Base-by-base conservation (phyloP, 2,797 vertebrate species). In the Silurus aristotelis region DNA sequence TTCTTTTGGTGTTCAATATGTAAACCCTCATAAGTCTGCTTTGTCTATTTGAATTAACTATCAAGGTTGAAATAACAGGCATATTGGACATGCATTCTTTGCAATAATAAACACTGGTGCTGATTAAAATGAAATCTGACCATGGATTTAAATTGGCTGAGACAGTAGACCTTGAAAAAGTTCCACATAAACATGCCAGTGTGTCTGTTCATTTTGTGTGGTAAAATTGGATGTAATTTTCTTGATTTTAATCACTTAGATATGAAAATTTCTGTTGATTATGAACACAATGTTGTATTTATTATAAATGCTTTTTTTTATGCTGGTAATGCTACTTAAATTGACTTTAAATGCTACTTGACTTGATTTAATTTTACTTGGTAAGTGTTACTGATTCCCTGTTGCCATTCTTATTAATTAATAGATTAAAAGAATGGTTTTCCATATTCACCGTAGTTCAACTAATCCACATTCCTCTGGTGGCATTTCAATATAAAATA, bases 1-100 rank as follows among this genome's bases (percentile, higher is more conserved):
- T 83, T 83, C 71, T 88, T 63, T 85, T 80, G 58, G 27, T 38
- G 78, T 81, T 85, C 73, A 75, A 66, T 85, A 52, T 78, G 78
- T 63, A 10, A 72, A 46, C 72, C 60, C 60, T 80, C 79, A 19
- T 43, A 75, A 64, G 48, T 19, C 79, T 82, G 77, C 63, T 87
- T 81, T 56, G 70, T 81, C 55, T 84, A 31, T 75, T 70, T 61
- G n/a, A 84, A 63, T 68, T 68, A 75, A 67, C 67, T 82, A 2
- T 82, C 48, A 55, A 25, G 3, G n/a, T 27, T 66, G 22, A 80
- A 80, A 80, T 27, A 80, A 27, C 63, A 80, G n/a, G 17, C 14
- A 66, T 20, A 10, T 13, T 66, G 46, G 43, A 63, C 14, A n/a
- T n/a, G 5, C 20, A 6, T 75, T 73, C 52, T 48, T 67, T 82